Evolutionary conservation across 1,140 invertebrate genomes (phyloP).

Genomic region (Procambarus virginalis): DNA sequence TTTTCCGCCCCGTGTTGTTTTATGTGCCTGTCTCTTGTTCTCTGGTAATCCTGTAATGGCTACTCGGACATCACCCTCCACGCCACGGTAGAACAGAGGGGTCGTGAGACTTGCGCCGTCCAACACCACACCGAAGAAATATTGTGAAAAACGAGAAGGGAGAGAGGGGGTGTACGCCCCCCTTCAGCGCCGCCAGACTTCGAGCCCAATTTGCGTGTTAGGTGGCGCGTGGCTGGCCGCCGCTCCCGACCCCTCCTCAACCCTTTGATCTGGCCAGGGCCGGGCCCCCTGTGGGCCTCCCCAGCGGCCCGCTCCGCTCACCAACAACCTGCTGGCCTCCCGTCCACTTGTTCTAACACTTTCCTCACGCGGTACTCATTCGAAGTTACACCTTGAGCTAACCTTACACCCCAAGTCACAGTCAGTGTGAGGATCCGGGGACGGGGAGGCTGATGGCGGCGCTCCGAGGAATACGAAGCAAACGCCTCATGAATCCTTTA

Average conservation of each 20-base stretch:
- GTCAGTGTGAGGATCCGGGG: conserved; percentile 5
- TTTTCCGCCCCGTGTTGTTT: conserved; percentile 41
- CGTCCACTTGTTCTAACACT: neutral
- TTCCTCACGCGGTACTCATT: neutral
- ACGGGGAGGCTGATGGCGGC: conserved; percentile 35
- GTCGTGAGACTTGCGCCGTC: too few relatives aligned
- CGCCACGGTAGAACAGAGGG: too few relatives aligned
- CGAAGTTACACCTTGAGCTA: too few relatives aligned
- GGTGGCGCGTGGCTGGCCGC: conserved; percentile 36
- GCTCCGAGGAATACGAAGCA: conserved; percentile 53
- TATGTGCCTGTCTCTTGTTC: conserved; percentile 38
- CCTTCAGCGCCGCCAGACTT: conserved; percentile 27
- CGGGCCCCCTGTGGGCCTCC: neutral
- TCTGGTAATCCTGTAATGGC: conserved; percentile 13
- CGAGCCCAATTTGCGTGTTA: conserved; percentile 56
- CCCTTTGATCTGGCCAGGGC: conserved; percentile 17
- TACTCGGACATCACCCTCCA: neutral
- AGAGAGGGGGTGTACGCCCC: neutral
- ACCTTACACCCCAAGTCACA: conserved; percentile 1
- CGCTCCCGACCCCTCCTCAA: neutral
- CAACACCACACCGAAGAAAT: neutral
- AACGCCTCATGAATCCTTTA: conserved; percentile 59
- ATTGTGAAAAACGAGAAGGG: neutral
- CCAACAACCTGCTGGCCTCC: neutral
- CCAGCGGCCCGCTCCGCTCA: neutral